Conservation (phyloP, 2,113 vertebrate genomes). For the Rutilus rutilus region DNA sequence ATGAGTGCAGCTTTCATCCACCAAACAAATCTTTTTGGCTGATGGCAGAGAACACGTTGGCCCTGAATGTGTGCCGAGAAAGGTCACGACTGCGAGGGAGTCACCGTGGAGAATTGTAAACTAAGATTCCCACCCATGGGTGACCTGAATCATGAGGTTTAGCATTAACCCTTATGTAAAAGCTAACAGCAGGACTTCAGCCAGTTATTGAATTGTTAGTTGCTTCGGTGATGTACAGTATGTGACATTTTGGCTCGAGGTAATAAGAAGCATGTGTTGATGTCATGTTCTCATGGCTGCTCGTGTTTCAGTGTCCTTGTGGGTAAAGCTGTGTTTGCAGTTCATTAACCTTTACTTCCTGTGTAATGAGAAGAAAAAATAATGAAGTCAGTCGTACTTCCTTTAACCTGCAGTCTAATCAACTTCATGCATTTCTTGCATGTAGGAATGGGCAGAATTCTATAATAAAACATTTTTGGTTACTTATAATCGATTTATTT, state of each 20-base stretch:
- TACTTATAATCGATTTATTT: not conserved
- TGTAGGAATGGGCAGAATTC: not conserved
- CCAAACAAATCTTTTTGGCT: not conserved
- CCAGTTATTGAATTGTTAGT: conserved; percentile 21
- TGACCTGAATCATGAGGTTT: conserved; percentile 25
- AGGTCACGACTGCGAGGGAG: conserved; percentile 43
- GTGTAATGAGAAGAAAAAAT: conserved; percentile 52
- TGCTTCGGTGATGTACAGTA: conserved; percentile 6
- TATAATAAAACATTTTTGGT: not conserved
- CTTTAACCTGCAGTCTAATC: not conserved
- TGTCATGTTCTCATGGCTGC: conserved; percentile 28
- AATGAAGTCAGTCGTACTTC: conserved; percentile 1
- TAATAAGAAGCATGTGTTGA: conserved; percentile 34
- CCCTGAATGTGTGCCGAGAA: conserved; percentile 41
- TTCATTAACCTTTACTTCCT: conserved; percentile 23
- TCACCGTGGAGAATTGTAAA: conserved; percentile 9
- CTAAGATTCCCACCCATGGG: conserved; percentile 37
- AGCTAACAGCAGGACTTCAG: conserved; percentile 25
- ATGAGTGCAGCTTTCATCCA: conserved; percentile 13
- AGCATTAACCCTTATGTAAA: conserved; percentile 14
- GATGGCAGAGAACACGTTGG: conserved; percentile 11
- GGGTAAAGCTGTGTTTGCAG: not conserved
- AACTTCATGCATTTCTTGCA: not conserved
- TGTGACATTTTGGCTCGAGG: conserved; percentile 11
- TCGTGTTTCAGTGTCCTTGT: conserved; percentile 21